Base-by-base conservation (phyloP, 2,888 invertebrate genomes). In the Zygogramma bicolorata region DNA sequence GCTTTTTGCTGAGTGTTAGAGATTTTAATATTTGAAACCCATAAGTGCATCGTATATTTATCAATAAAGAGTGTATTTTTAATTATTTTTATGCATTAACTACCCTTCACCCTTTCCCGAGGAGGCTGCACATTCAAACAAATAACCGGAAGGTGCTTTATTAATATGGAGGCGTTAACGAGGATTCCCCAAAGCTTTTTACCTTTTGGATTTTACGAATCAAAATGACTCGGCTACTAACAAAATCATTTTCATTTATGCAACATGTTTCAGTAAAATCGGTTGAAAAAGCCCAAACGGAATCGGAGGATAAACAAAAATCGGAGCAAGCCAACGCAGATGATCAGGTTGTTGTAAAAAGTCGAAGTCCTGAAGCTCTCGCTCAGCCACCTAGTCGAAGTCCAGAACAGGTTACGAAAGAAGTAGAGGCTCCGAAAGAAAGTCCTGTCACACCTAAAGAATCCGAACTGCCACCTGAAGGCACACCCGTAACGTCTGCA, bases 31-130 rank as follows among this genome's bases (percentile, higher is more conserved):
- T 31, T 49, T 53, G 53, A 58, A 49, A 29, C 27, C 53, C 60
- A 63, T 65, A 38, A 66, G 31, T 65, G 58, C 65, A 60, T 69
- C 34, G 25, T 65, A 65, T 60, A 73, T 67, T 74, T 71, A 68
- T 74, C 40, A 71, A 76, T 75, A 68, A 73, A 75, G 65, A 71
- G 42, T 68, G 60, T 68, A 69, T 72, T 76, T 75, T 69, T 73
- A 70, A 58, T 53, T 66, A 60, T 61, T 49, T 59, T 70, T 58
- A 49, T 68, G 71, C 71, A 73, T 68, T 71, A 75, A 71, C 76
- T 67, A 2, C 40, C 61, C 62, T 61, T 53, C 22, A 34, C 34
- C 60, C 40, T 18, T 46, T 61, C 60, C 63, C 46, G 40, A 20
- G 18, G 29, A 57, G 18, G 15, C 18, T 18, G 31, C 27, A 10